A percentile compares a stretch with the other conserved stretches of the same genome.
Evolutionary conservation across 2,888 invertebrate genomes (phyloP).

Genomic region (Copidosoma aretas): DNA sequence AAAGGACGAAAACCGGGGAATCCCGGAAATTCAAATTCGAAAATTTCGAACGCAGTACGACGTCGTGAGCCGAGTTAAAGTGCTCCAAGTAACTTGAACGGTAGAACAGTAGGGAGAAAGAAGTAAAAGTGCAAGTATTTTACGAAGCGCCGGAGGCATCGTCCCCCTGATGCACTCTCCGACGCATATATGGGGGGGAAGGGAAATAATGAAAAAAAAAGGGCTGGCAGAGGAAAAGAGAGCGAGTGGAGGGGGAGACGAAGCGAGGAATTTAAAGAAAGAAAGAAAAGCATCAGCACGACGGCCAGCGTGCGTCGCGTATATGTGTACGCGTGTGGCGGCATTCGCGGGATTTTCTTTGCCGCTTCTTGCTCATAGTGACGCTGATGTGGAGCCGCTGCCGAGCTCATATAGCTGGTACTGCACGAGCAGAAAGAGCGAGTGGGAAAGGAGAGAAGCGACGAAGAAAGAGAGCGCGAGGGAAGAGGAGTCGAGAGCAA

Average conservation of each 20-base stretch:
- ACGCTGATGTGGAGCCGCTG: neutral
- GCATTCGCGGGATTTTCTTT: conserved; percentile 38
- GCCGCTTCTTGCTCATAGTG: neutral
- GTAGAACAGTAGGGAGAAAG: no score
- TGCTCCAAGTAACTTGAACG: no score
- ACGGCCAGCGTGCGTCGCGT: conserved; percentile 5
- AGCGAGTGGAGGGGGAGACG: conserved; percentile 21
- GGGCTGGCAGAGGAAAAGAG: conserved; percentile 1
- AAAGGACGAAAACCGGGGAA: neutral
- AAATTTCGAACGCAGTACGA: neutral
- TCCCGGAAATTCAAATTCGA: neutral
- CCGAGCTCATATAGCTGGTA: no score
- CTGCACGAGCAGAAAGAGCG: conserved; percentile 24
- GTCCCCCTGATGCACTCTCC: conserved; percentile 3
- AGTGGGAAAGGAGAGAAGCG: conserved; percentile 2
- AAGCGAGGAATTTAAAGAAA: no score
- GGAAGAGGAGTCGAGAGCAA: conserved; percentile 8
- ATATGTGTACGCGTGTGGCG: conserved; percentile 14
- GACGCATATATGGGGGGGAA: neutral
- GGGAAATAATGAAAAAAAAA: conserved; percentile 1
- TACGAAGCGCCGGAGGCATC: conserved; percentile 32
- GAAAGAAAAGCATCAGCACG: no score
- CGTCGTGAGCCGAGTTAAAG: neutral
- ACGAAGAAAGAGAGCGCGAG: neutral
- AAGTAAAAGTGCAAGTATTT: conserved; percentile 25